A percentile compares a stretch with the other conserved stretches of the same genome.
phyloP scores from a whole-genome alignment of 2,888 invertebrate genomes.

The Drosophila phalerata region DNA sequence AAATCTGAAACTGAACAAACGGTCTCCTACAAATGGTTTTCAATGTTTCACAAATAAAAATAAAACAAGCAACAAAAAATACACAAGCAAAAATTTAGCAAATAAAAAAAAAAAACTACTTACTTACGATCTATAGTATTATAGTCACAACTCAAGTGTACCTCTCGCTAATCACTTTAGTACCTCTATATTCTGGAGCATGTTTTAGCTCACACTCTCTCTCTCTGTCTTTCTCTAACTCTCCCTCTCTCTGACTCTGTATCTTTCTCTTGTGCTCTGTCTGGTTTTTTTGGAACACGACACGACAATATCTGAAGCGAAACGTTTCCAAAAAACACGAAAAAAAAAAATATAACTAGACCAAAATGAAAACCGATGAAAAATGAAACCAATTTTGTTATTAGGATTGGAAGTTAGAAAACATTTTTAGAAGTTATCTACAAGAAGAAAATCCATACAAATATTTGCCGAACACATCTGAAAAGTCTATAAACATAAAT shows the following conservation, averaged over 20 bases:
- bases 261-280: slow-evolving; percentile 3
- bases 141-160: slow-evolving; percentile 59
- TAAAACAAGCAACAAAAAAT: slow-evolving; percentile 17
- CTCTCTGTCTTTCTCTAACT: slow-evolving; percentile 11
- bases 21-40: slow-evolving; percentile 76
- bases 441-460: background rate
- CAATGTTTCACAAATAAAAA: slow-evolving; percentile 56
- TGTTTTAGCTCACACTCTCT: slow-evolving; percentile 34
- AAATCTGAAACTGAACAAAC: slow-evolving; percentile 53
- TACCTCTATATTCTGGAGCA: slow-evolving; percentile 56
- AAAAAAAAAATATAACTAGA: slow-evolving; percentile 12
- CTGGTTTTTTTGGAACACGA: slow-evolving; percentile 24
- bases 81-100: background rate
- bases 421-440: slow-evolving; percentile 11
- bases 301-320: slow-evolving; percentile 47
- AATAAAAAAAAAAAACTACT: slow-evolving; percentile 5
- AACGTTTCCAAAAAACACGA: slow-evolving; percentile 20
- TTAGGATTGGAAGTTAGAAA: slow-evolving; percentile 9
- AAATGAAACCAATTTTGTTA: slow-evolving; percentile 24
- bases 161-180: slow-evolving; percentile 56
- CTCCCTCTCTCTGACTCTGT: background rate
- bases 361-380: slow-evolving; percentile 17
- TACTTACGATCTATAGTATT: slow-evolving; percentile 34
- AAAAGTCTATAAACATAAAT: slow-evolving; percentile 2
- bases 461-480: slow-evolving; percentile 5